Base-by-base conservation (phyloP, 1,140 invertebrate genomes). In the Penaeus indicus region DNA sequence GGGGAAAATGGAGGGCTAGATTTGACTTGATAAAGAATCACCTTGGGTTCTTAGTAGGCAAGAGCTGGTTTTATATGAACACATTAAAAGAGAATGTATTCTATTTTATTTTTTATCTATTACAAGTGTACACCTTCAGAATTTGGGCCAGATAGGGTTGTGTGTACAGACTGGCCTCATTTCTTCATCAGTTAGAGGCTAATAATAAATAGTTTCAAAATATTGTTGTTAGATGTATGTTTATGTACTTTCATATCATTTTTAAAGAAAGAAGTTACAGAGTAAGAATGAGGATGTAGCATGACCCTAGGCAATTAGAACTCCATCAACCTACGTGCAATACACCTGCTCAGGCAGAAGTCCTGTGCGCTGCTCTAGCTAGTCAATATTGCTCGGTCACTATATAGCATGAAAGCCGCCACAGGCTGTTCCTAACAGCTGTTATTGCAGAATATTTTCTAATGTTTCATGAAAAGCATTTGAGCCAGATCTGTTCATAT, bases 291-390 rank as follows among this genome's bases (percentile, higher is more conserved):
- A 54, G 54, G 54, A 54, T 54, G 54, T 54, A 54, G 54, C 54
- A 38, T 84, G 81, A 69, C 47, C 27, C 61, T 84, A 84, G 38
- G 38, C 62, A 84, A 42, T 83, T 60, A 83, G 81, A n/a, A 38
- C 25, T 64, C 62, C 25, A 67, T 67, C 61, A 54, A 64, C 81
- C 27, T n/a, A n/a, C 47, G 81, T 84, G 81, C 81, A 84, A 84
- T 84, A 84, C 64, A 84, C 25, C 19, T 69, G 81, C 81, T 84
- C 38, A 61, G 81, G 63, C 64, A 19, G 81, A 84, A 42, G 63
- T 67, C 81, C 81, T 84, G 81, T 84, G 81, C 32, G 47, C 62
- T 64, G 42, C 63, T 84, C 67, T 67, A 84, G 63, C 81, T 84
- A 84, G 81, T 84, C 81, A 83, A 25, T 60, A 67, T 54, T 84